Base-by-base conservation (phyloP, 1,140 invertebrate genomes). In the Zaprionus lachaisei region DNA sequence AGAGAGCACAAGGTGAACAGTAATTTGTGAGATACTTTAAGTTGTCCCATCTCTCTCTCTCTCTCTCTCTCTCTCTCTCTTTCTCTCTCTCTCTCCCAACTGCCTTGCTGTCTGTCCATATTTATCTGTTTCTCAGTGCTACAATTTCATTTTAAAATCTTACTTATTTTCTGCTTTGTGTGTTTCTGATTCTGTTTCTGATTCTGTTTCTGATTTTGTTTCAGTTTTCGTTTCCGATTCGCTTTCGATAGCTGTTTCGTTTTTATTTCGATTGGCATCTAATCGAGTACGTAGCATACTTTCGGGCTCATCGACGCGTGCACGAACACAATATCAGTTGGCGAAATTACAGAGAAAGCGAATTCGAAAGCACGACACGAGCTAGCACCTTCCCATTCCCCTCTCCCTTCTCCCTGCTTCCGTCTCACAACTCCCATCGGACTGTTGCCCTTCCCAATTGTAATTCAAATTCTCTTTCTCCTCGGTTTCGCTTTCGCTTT, bases 71-170 rank as follows among this genome's bases (percentile, higher is more conserved):
- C 11, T 58, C 24, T 24, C 4, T 31, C 5, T 56, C 5, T 57
- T 22, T 57, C 28, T 4, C 12, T 26, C n/a, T 68, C 37, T 15
- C 22, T 69, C 20, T 34, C 4, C 47, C 2, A 34, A 15, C 56
- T n/a, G 24, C 2, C 20, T 17, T 54, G 56, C 57, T 51, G 47
- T 34, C 37, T 62, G 15, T 56, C 4, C 22, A 17, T 54, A 14
- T 63, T 20, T 26, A 37, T 70, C 26, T 22, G n/a, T 62, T 71
- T 71, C 28, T 15, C 57, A 51, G 55, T 41, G 58, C 65, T 77
- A 73, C 55, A 77, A 65, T 71, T 81, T 81, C 47, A 67, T 54
- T 76, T 65, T 68, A 77, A 72, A 69, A 68, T 51, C 62, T 64
- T 79, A 79, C 62, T 57, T 44, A 72, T 65, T 67, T 71, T 66